Evolutionary conservation across 2,113 vertebrate species (phyloP).

Genomic region (Lipotes vexillifer): DNA sequence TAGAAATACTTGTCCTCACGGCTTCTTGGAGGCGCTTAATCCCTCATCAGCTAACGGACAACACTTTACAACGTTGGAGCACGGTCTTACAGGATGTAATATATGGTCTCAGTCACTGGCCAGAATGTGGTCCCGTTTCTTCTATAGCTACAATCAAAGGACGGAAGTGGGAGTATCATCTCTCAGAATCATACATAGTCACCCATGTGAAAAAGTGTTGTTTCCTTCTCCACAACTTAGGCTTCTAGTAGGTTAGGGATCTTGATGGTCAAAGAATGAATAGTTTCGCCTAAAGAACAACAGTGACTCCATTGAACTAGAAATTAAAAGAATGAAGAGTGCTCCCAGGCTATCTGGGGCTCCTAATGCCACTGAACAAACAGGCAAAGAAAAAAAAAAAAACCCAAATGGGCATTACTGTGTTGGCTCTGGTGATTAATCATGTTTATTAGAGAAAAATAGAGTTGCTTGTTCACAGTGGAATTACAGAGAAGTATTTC

Average conservation of each 20-base stretch:
- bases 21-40: not conserved
- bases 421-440: not conserved
- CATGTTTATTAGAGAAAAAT: not conserved
- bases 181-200: not conserved
- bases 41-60: not conserved
- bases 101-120: not conserved
- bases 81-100: not conserved
- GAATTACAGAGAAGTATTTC: not conserved
- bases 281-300: not conserved
- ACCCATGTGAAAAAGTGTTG: not conserved
- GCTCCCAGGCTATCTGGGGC: not conserved
- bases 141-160: not conserved
- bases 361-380: not conserved
- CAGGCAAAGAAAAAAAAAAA: not conserved
- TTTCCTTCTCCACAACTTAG: not conserved
- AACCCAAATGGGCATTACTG: not conserved
- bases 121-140: not conserved
- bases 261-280: not conserved
- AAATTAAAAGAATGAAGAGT: not conserved
- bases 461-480: not conserved
- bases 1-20: not conserved
- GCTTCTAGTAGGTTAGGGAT: not conserved
- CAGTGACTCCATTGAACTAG: not conserved
- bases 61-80: not conserved
- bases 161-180: not conserved